phyloP scores from a whole-genome alignment of 1,140 invertebrate genomes.

The Sinonovacula constricta region DNA sequence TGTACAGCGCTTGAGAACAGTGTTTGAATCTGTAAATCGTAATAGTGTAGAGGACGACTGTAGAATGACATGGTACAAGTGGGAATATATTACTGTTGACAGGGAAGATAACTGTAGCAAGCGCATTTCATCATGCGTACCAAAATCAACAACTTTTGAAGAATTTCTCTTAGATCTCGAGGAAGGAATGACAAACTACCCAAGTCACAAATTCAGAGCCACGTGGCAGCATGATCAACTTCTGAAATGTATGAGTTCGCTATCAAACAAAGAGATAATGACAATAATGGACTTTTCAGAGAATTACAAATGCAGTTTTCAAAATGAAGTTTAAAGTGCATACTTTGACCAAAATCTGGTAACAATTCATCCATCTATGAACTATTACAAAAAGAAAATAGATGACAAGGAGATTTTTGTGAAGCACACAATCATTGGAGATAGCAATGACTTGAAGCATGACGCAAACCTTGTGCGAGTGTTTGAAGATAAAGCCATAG shows the following conservation, averaged over 20 bases:
- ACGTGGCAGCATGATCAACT: slow-evolving; percentile 15
- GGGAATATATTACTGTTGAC: slow-evolving; percentile 15
- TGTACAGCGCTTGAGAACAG: background rate
- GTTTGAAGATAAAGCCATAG: background rate
- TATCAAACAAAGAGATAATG: background rate
- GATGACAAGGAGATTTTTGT: background rate
- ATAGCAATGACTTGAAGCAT: slow-evolving; percentile 12
- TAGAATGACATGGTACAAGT: slow-evolving; percentile 15
- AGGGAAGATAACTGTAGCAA: slow-evolving; percentile 18
- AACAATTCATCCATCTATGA: slow-evolving; percentile 19
- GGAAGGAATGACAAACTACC: slow-evolving; percentile 5
- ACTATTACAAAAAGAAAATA: slow-evolving; percentile 6
- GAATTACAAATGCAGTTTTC: slow-evolving; percentile 20
- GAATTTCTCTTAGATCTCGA: background rate
- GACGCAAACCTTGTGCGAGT: slow-evolving; percentile 3
- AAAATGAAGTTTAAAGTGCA: slow-evolving; percentile 16
- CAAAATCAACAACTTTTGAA: background rate
- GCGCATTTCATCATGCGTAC: slow-evolving; percentile 4
- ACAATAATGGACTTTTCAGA: slow-evolving; percentile 22
- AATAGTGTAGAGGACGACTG: background rate
- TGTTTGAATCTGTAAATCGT: background rate
- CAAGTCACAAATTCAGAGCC: slow-evolving; percentile 14
- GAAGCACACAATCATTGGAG: slow-evolving; percentile 2
- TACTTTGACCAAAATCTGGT: slow-evolving; percentile 14
- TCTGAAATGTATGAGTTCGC: background rate